Evolutionary conservation across 2,113 vertebrate genomes (phyloP).

Genomic region (Toxotes jaculatrix): DNA sequence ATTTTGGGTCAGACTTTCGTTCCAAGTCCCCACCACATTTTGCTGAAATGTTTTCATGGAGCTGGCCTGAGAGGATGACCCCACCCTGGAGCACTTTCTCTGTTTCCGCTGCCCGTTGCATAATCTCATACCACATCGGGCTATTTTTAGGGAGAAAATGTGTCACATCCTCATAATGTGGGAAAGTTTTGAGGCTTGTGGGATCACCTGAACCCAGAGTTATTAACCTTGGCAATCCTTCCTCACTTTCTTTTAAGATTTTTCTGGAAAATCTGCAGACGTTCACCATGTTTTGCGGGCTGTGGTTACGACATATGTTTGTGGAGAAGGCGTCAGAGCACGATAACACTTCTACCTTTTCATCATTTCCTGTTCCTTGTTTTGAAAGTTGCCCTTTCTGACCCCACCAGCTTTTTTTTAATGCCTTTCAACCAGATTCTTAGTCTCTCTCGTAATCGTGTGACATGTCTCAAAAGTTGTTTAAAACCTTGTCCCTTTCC

Average conservation of each 20-base stretch:
- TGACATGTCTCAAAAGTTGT: neutral
- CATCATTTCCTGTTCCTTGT: slow-evolving; percentile 13
- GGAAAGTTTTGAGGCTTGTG: neutral
- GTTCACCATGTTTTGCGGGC: neutral
- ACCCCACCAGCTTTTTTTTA: neutral
- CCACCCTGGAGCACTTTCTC: slow-evolving; percentile 12
- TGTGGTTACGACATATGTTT: neutral
- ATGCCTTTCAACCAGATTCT: neutral
- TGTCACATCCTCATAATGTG: slow-evolving; percentile 40
- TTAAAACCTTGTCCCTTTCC: neutral
- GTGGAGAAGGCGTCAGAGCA: neutral
- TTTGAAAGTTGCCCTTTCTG: neutral
- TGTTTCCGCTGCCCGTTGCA: slow-evolving; percentile 25
- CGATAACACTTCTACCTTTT: slow-evolving; percentile 7
- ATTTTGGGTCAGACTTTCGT: neutral
- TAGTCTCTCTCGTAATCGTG: neutral
- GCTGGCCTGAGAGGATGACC: slow-evolving; percentile 20
- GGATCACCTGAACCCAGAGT: slow-evolving; percentile 3
- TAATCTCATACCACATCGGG: slow-evolving; percentile 42
- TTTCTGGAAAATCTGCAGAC: neutral
- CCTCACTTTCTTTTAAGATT: neutral
- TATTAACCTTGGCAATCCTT: neutral
- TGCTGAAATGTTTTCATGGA: slow-evolving; percentile 26
- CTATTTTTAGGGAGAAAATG: slow-evolving; percentile 46
- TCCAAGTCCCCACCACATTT: slow-evolving; percentile 4